phyloP scores from a whole-genome alignment of 2,113 vertebrate species.

The Uria aalge region DNA sequence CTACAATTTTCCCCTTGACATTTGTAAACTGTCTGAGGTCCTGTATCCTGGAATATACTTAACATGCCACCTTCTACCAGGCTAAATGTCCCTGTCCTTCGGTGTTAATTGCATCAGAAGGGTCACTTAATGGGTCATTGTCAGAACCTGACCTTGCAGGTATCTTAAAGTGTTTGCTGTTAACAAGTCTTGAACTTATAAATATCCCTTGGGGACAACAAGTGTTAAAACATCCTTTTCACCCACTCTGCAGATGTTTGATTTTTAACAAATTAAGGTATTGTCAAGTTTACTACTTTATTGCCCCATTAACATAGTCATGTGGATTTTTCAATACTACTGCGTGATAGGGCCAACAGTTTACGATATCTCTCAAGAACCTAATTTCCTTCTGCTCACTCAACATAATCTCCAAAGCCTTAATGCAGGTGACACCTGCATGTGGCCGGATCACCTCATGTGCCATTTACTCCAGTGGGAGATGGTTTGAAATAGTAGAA shows the following conservation, averaged over 20 bases:
- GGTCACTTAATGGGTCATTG: neutral
- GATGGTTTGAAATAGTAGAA: neutral
- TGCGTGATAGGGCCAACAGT: neutral
- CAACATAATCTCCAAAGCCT: neutral
- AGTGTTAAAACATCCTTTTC: neutral
- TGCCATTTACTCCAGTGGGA: fast-evolving
- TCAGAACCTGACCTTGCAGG: neutral
- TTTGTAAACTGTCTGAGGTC: neutral
- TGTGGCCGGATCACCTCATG: fast-evolving
- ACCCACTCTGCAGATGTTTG: neutral
- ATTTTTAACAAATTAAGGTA: neutral
- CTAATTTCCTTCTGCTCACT: neutral
- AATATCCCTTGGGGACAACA: neutral
- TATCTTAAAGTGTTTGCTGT: neutral
- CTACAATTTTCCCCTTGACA: neutral
- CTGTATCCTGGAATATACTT: neutral
- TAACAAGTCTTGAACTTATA: neutral
- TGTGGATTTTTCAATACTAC: neutral
- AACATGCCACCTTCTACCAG: neutral
- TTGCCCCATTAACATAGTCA: fast-evolving
- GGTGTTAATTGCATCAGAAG: neutral
- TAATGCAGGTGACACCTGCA: neutral
- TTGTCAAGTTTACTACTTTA: neutral
- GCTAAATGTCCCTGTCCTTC: neutral
- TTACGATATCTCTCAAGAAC: neutral